Evolutionary conservation across 2,113 vertebrate species (phyloP).

Genomic region (Nymphicus hollandicus): DNA sequence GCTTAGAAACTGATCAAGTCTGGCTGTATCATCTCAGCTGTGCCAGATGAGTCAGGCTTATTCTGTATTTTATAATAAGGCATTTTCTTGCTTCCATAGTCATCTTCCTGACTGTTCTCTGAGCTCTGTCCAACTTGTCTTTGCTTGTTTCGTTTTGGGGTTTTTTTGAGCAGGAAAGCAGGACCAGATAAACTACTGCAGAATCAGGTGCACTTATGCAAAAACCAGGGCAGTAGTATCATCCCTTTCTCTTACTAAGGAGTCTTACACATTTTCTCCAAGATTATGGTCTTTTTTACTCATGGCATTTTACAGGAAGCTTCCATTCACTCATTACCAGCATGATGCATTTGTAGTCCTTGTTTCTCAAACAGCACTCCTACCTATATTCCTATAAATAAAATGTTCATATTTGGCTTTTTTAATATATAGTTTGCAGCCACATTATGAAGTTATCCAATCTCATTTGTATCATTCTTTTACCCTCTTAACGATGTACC

Average conservation of each 20-base stretch:
- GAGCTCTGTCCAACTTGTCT: not conserved
- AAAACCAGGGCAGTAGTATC: not conserved
- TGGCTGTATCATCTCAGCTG: not conserved
- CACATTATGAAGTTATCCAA: not conserved
- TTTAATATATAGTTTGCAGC: not conserved
- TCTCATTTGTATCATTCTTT: not conserved
- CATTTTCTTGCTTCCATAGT: not conserved
- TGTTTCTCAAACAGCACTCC: not conserved
- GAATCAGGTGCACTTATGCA: not conserved
- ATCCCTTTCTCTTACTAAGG: not conserved
- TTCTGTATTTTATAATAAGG: not conserved
- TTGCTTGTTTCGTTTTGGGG: not conserved
- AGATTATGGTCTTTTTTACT: not conserved
- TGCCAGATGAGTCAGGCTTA: not conserved
- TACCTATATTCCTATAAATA: not conserved
- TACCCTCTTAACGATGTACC: not conserved
- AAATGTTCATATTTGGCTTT: not conserved
- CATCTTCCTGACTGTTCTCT: not conserved
- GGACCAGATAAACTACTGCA: not conserved
- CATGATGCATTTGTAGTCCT: not conserved
- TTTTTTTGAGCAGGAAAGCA: not conserved
- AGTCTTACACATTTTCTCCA: not conserved
- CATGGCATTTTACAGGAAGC: not conserved
- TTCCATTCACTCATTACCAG: not conserved
- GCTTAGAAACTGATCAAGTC: not conserved